phyloP scores from a whole-genome alignment of 2,888 invertebrate genomes.

The Trachelus stipa region DNA sequence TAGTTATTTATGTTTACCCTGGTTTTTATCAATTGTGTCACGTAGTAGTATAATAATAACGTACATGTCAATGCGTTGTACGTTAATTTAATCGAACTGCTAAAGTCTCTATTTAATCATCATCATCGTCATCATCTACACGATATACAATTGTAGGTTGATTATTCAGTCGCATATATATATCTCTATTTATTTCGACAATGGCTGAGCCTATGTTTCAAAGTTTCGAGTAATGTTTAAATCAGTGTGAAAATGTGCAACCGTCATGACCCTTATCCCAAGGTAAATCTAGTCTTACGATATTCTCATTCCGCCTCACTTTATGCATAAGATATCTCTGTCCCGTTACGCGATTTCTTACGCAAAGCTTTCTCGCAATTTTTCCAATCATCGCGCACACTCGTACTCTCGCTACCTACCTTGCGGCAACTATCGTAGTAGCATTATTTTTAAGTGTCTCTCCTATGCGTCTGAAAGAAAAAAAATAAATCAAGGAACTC shows the following conservation, averaged over 20 bases:
- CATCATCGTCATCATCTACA: conserved; percentile 26
- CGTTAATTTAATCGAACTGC: conserved; percentile 17
- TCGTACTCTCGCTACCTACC: neutral
- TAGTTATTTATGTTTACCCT: conserved; percentile 42
- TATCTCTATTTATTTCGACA: conserved; percentile 6
- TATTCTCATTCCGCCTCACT: neutral
- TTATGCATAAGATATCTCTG: neutral
- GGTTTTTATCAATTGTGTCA: conserved; percentile 44
- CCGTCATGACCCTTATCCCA: neutral
- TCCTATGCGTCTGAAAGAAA: neutral
- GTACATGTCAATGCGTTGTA: conserved; percentile 7
- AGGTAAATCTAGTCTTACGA: neutral
- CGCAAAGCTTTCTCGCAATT: neutral
- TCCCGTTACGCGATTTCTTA: neutral
- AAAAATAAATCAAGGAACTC: neutral
- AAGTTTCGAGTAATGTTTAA: conserved; percentile 9
- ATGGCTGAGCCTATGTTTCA: conserved; percentile 20
- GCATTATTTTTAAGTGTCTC: neutral
- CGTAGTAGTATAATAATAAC: neutral
- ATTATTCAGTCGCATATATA: conserved; percentile 51
- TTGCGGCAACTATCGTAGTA: neutral
- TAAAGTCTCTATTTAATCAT: conserved; percentile 7
- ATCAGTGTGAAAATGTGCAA: neutral
- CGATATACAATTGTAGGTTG: conserved; percentile 41
- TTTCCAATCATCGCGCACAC: neutral